Percentiles rank a stretch among this genome's conserved stretches.
These are phyloP conservation scores for Chrysodeixis includens DNA, from an alignment of 2,888 invertebrate genomes.

Conservation along the genomic window DNA sequence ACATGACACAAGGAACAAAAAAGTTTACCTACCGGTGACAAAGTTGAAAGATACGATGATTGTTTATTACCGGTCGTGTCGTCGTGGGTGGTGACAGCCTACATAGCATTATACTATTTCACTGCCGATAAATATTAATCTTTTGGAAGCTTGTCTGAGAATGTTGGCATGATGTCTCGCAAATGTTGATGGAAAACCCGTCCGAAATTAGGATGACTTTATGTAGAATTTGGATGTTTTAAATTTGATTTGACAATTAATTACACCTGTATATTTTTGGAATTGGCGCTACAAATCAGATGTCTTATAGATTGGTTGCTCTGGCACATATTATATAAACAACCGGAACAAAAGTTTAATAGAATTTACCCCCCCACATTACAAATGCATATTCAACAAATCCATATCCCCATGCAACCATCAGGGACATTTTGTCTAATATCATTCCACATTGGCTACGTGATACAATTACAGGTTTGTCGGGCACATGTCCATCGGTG, in stretches of 20 bases:
- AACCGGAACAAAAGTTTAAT: too few species aligned
- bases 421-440: conserved; percentile 57
- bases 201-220: not conserved
- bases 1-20: not conserved
- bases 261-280: too few species aligned
- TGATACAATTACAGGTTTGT: conserved; percentile 67
- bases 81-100: conserved; percentile 41
- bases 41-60: conserved; percentile 31
- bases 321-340: too few species aligned
- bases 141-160: conserved; percentile 14
- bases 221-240: not conserved
- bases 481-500: conserved; percentile 63
- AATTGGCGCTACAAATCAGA: too few species aligned
- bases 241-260: too few species aligned
- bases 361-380: too few species aligned
- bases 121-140: conserved; percentile 44
- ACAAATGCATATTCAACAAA: conserved; percentile 8
- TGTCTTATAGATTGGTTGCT: too few species aligned
- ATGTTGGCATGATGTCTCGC: not conserved
- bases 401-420: conserved; percentile 20
- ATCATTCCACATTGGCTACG: conserved; percentile 64
- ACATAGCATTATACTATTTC: conserved; percentile 37
- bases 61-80: conserved; percentile 28
- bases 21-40: conserved; percentile 11
- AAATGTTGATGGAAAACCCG: not conserved